Evolutionary conservation across 2,113 vertebrate species (phyloP).

Genomic region (Empidonax traillii): DNA sequence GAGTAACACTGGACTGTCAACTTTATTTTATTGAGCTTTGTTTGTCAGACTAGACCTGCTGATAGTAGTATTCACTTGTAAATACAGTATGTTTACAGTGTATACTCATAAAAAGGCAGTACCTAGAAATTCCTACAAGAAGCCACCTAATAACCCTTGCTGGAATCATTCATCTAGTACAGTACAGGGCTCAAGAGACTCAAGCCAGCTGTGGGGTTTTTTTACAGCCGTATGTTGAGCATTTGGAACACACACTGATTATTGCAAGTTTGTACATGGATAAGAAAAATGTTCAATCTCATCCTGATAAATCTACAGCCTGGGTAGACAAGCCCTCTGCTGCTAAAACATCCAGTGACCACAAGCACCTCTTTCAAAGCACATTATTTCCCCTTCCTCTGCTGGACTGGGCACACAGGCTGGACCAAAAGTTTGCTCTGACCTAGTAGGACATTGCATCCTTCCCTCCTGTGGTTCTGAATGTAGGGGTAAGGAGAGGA

Average conservation of each 20-base stretch:
- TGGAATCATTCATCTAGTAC: neutral
- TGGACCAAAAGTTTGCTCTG: neutral
- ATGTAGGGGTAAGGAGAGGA: neutral
- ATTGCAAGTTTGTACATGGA: neutral
- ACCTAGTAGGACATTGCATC: neutral
- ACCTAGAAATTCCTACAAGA: neutral
- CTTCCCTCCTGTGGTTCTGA: neutral
- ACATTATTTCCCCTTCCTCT: neutral
- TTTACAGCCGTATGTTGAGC: neutral
- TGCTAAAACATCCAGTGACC: neutral
- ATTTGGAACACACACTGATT: neutral
- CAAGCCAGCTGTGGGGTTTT: neutral
- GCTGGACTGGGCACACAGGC: neutral
- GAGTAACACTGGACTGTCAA: neutral
- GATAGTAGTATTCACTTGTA: neutral
- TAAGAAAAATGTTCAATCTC: neutral
- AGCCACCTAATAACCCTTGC: neutral
- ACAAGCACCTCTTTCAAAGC: neutral
- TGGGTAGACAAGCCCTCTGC: neutral
- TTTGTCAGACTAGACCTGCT: neutral
- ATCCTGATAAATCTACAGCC: neutral
- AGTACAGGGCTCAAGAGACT: neutral
- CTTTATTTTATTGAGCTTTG: neutral
- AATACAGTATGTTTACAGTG: neutral
- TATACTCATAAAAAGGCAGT: neutral